Conservation (phyloP, 2,888 invertebrate genomes). For the Drosophila siamana region DNA sequence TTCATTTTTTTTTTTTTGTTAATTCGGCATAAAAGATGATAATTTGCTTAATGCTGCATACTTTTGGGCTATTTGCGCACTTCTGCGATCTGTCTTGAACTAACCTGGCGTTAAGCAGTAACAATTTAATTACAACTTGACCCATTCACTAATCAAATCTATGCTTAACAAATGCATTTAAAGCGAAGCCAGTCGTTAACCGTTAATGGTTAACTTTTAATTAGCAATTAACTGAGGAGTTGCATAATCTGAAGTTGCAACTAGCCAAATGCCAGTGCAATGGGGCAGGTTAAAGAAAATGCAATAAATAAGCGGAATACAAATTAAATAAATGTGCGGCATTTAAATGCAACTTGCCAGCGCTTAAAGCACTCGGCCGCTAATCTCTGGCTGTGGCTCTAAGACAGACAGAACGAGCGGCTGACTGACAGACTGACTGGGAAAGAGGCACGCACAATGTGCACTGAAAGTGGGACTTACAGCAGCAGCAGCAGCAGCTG, state of each 20-base stretch:
- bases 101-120: conserved; percentile 15
- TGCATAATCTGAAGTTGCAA: conserved; percentile 60
- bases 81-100: neutral
- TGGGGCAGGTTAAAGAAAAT: conserved; percentile 44
- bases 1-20: no score
- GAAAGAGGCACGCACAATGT: conserved; percentile 44
- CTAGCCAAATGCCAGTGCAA: conserved; percentile 36
- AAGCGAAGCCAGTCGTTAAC: conserved; percentile 7
- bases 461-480: conserved; percentile 21
- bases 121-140: conserved; percentile 30
- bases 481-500: no score
- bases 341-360: conserved; percentile 70
- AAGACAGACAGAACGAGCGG: neutral
- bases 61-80: conserved; percentile 3
- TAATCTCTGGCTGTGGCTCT: conserved; percentile 58
- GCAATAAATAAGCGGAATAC: conserved; percentile 59
- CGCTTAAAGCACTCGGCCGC: conserved; percentile 37
- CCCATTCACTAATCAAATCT: conserved; percentile 50
- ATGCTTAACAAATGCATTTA: conserved; percentile 26
- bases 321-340: conserved; percentile 79
- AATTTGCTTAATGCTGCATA: conserved; percentile 3
- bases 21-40: neutral
- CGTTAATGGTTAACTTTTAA: conserved; percentile 69
- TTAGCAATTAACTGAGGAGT: conserved; percentile 67
- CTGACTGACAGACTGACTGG: neutral